A percentile compares a stretch with the other conserved stretches of the same genome.
These are phyloP conservation scores for Chamaea fasciata DNA, from an alignment of 2,113 vertebrate genomes.

Conservation along the genomic window DNA sequence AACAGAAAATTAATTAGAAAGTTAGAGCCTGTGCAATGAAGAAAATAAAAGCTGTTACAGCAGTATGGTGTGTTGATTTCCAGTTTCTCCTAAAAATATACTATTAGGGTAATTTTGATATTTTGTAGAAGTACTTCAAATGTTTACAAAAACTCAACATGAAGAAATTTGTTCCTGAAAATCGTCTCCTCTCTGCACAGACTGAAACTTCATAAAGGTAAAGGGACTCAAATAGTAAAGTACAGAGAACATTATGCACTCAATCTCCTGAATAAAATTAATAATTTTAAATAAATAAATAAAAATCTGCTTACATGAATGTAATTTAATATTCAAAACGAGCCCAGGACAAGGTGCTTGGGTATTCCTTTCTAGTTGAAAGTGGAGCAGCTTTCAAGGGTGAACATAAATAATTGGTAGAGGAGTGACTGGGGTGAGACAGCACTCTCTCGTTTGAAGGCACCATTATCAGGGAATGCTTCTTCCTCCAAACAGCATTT, in stretches of 20 bases:
- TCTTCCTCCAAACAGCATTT: background rate
- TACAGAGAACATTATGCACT: background rate
- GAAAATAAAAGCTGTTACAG: background rate
- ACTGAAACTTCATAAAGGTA: background rate
- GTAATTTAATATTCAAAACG: background rate
- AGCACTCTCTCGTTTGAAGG: accelerated
- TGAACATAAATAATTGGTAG: background rate
- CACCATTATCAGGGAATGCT: background rate
- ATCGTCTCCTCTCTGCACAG: background rate
- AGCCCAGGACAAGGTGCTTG: background rate
- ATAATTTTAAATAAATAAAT: background rate
- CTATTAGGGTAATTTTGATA: background rate
- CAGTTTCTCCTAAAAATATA: background rate
- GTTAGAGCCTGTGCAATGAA: background rate
- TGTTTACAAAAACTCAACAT: background rate
- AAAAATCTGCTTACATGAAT: background rate
- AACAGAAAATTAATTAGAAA: background rate
- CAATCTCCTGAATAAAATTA: background rate
- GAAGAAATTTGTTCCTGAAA: background rate
- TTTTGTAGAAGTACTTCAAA: background rate
- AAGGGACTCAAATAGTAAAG: background rate
- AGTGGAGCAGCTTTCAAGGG: background rate
- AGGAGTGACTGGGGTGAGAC: background rate
- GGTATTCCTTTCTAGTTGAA: background rate
- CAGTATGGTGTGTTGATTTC: background rate